Base-by-base conservation (phyloP, 2,888 invertebrate species). In the Drosophila nigricruria region DNA sequence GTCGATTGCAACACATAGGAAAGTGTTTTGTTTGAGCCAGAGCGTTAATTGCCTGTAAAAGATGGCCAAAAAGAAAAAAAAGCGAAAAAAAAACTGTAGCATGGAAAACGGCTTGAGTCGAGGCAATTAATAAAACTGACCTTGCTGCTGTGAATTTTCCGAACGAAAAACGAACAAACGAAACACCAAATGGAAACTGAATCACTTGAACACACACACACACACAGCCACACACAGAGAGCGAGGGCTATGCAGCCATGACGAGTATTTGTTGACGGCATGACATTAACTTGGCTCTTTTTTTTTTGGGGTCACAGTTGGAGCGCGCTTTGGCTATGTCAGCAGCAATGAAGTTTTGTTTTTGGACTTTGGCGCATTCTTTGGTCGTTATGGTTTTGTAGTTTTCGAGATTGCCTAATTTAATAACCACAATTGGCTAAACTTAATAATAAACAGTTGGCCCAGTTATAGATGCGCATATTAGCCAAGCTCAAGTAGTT, bases 31-130 rank as follows among this genome's bases (percentile, higher is more conserved):
- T 59, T 27, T 38, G 45, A 27, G 73, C 67, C 54, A 43, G 59
- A 62, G 72, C 85, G 88, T 85, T 86, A 86, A 86, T 86, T 86
- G 89, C 75, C 89, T 86, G 89, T 89, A 89, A 86, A 86, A 86
- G 89, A 89, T 86, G 77, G 68, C 70, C 74, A 63, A 52, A 47
- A 47, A 45, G 5, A 27, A 25, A n/a, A n/a, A 47, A 27, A 25
- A 77, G 0, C 0, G 14, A 3, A 45, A n/a, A 25, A 45, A 47
- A 47, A 81, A 73, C 56, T 74, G 56, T 70, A 70, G 71, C 83
- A 80, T 60, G 57, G 59, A 65, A 65, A 66, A 54, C 52, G 42
- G 69, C 66, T 67, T 69, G 65, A 45, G 68, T 83, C 58, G 45
- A 27, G 84, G 73, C 85, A 85, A 89, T 88, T 89, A 79, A 85